A percentile compares a stretch with the other conserved stretches of the same genome.
Conservation (phyloP, 2,888 invertebrate genomes). For the Drosophila mulleri region DNA sequence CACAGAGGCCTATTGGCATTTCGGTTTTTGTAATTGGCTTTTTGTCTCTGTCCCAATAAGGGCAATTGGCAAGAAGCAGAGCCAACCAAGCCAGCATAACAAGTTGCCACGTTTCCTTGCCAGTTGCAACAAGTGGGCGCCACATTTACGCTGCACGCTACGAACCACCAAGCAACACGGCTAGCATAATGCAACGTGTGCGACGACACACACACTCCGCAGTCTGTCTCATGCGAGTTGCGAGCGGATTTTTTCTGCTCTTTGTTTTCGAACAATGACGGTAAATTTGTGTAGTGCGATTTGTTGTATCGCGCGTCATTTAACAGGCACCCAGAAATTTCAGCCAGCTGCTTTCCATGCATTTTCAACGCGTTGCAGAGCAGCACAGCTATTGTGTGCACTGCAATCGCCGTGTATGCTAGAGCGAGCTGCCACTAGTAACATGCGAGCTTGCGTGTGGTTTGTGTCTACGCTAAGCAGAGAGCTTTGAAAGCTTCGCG, state of each 20-base stretch:
- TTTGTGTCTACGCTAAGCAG: background rate
- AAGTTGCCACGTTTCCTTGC: constrained; percentile 25
- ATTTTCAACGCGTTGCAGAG: constrained; percentile 47
- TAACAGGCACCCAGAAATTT: constrained; percentile 81
- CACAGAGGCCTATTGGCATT: constrained; percentile 63
- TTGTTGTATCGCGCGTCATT: constrained; percentile 84
- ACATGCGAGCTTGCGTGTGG: background rate
- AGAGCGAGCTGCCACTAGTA: constrained; percentile 14
- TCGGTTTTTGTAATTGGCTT: constrained; percentile 72
- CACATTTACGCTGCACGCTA: constrained; percentile 44
- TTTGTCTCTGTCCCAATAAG: constrained; percentile 57
- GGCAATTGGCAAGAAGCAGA: constrained; percentile 21
- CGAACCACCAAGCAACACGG: constrained; percentile 58
- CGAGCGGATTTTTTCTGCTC: constrained; percentile 41
- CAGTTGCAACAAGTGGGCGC: constrained; percentile 63
- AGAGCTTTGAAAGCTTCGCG: constrained; percentile 11
- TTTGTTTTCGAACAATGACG: constrained; percentile 52
- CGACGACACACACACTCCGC: constrained; percentile 17
- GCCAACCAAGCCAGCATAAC: constrained; percentile 12
- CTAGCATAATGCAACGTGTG: constrained; percentile 55
- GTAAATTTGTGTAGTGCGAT: constrained; percentile 75
- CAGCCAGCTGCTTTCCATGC: constrained; percentile 44
- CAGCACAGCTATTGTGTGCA: constrained; percentile 15
- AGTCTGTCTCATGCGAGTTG: constrained; percentile 10
- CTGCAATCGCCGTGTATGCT: background rate